phyloP scores from a whole-genome alignment of 92 coral and sea anemone species.

The Pocillopora grandis region DNA sequence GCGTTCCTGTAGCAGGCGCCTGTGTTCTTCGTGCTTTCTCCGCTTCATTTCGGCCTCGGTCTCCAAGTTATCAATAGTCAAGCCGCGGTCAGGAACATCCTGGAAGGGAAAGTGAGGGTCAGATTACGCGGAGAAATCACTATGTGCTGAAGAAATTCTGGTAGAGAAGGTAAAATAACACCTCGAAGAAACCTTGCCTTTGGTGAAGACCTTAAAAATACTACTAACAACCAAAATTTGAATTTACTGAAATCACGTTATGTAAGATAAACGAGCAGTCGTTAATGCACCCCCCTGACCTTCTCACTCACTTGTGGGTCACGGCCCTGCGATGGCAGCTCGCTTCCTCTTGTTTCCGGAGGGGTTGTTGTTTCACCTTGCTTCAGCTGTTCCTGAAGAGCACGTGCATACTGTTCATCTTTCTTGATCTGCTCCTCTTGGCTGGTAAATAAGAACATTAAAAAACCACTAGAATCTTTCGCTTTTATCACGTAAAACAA shows the following conservation, averaged over 20 bases:
- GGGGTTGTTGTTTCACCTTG: constrained; percentile 8
- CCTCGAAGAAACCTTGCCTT: not conserved
- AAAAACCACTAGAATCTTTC: not conserved
- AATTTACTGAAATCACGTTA: not conserved
- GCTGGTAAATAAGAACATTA: not conserved
- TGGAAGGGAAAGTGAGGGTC: constrained; percentile 8
- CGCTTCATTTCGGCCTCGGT: constrained; percentile 51
- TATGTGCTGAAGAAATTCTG: not conserved
- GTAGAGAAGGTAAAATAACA: not conserved
- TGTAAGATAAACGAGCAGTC: not conserved
- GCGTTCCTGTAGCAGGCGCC: constrained; percentile 75
- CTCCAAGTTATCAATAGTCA: constrained; percentile 54
- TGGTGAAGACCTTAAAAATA: not conserved
- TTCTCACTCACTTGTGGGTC: constrained; percentile 44
- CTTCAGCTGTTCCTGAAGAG: constrained; percentile 65
- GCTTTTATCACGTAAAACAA: not conserved
- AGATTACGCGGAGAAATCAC: not conserved
- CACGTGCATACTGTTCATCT: constrained; percentile 76
- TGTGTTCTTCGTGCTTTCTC: constrained; percentile 60
- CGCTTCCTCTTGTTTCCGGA: constrained; percentile 12
- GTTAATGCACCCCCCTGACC: constrained; percentile 59
- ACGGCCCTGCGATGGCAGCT: constrained; percentile 2
- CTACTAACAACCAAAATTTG: not conserved
- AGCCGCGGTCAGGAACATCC: constrained; percentile 77
- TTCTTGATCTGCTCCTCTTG: constrained; percentile 68